Evolutionary conservation across 2,113 vertebrate species (phyloP), one percentile per base, ranked within the genome.

Genomic region (Elephantulus edwardii): DNA sequence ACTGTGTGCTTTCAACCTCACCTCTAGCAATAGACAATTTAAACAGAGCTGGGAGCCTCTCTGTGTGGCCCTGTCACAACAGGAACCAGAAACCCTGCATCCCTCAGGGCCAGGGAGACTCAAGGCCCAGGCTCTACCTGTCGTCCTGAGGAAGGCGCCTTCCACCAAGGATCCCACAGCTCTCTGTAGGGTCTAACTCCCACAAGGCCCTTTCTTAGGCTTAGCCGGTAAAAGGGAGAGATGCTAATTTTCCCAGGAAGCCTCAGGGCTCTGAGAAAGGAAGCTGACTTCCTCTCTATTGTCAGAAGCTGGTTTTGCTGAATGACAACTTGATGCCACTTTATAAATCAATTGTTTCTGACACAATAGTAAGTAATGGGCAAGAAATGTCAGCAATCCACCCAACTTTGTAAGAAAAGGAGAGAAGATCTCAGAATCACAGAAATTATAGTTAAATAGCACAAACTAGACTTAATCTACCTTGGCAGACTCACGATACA

Each of bases 331-430:
- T 52, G 24, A 30, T 56, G 33, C 6, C n/a, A 26, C 68, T 92
- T 83, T 62, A 16, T 62, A 82, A 83, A 40, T 76, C 84, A 72
- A 2, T 82, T 84, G 46, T 86, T 94, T 84, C 86, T 86, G 68
- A 46, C 30, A 3, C 44, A 24, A 38, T 74, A 75, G 70, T 50
- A 90, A 92, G 75, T 48, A 70, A 58, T 26, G 4, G 44, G 72
- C 42, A 42, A 88, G 40, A 74, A 35, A 66, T 68, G 12, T 30
- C 40, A 35, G 9, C 33, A 64, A 35, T 17, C 33, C 10, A 42
- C 16, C 52, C 76, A 66, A 3, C 68, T 90, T 83, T 58, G 46
- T 22, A 71, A 46, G 58, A 83, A 89, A 78, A 10, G 60, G 22
- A 56, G 48, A 26, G 48, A 46, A 48, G 54, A 20, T 60, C 46